These are phyloP conservation scores for Neomicropteryx cornuta DNA, from an alignment of 1,140 invertebrate genomes.

Conservation along the genomic window DNA sequence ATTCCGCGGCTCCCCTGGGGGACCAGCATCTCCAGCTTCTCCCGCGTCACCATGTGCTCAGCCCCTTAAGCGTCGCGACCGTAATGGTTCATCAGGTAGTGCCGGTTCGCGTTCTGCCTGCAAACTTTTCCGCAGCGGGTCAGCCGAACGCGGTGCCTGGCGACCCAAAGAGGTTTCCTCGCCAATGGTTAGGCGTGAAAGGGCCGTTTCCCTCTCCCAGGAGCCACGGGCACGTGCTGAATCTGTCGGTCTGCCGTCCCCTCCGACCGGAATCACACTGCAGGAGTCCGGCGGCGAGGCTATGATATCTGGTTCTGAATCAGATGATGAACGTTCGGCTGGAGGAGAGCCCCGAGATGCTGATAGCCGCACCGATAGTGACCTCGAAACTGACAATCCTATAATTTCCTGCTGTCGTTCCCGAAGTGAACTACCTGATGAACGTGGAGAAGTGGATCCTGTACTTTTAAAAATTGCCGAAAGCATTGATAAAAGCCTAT, in stretches of 20 bases:
- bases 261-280: conserved; percentile 41
- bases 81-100: too few species aligned
- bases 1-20: conserved; percentile 33
- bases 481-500: conserved; percentile 17
- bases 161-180: too few species aligned
- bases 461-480: conserved; percentile 14
- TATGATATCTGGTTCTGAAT: conserved; percentile 42
- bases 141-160: too few species aligned
- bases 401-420: too few species aligned
- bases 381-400: conserved; percentile 13
- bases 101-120: too few species aligned
- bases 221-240: conserved; percentile 33
- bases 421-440: too few species aligned
- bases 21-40: conserved; percentile 44
- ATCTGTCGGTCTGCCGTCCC: conserved; percentile 42
- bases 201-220: conserved; percentile 17
- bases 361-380: conserved; percentile 14
- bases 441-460: too few species aligned
- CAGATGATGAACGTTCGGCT: conserved; percentile 40
- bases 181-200: too few species aligned
- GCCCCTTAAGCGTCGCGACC: too few species aligned
- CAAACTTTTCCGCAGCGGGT: conserved; percentile 28
- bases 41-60: too few species aligned
- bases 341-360: conserved; percentile 17
- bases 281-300: conserved; percentile 56